phyloP scores from a whole-genome alignment of 2,797 vertebrate genomes.

The Silurus aristotelis region DNA sequence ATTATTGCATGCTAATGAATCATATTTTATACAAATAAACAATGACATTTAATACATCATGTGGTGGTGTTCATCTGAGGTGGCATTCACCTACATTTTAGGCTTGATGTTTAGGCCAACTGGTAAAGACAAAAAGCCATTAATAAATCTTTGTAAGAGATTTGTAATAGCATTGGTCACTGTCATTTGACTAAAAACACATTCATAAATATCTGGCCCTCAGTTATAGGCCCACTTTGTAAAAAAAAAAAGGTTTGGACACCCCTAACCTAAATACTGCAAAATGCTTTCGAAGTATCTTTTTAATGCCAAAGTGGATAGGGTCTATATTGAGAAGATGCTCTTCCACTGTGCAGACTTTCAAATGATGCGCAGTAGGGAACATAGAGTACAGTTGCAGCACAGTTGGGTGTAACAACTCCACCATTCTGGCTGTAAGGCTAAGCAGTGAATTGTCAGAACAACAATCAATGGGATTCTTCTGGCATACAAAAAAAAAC shows the following conservation, averaged over 20 bases:
- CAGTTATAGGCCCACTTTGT: neutral
- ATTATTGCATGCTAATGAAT: too few relatives aligned
- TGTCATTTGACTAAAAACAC: neutral
- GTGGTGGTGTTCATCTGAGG: too few relatives aligned
- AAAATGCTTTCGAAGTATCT: neutral
- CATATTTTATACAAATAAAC: too few relatives aligned
- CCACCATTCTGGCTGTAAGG: neutral
- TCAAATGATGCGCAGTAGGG: neutral
- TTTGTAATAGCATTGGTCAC: neutral
- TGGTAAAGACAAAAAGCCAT: neutral
- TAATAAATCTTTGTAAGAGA: neutral
- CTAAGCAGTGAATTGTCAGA: neutral
- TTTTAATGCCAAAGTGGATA: neutral
- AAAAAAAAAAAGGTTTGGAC: neutral
- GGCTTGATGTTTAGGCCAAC: too few relatives aligned
- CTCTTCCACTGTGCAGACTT: neutral
- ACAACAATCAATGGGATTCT: neutral
- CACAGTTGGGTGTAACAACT: neutral
- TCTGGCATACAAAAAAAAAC: neutral
- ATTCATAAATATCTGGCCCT: neutral
- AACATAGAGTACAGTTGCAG: neutral
- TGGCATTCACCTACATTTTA: too few relatives aligned
- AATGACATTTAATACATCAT: too few relatives aligned
- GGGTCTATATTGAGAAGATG: neutral
- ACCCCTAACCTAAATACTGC: neutral